Base-by-base conservation (phyloP, 2,113 vertebrate species). In the Cyanoliseus patagonus region DNA sequence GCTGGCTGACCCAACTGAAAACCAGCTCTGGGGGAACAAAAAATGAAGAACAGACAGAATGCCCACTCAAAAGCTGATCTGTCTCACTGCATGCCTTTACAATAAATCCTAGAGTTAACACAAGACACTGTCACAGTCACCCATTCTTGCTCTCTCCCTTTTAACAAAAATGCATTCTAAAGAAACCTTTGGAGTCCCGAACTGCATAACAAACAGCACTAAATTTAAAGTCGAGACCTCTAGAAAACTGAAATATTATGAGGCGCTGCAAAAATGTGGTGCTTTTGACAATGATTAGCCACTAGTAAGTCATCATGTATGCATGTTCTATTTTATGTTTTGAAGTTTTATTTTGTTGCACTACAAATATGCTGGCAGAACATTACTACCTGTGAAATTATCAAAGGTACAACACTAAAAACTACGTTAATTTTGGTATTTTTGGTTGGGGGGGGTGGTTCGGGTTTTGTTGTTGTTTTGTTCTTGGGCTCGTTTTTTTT, bases 281-380 rank as follows among this genome's bases (percentile, higher is more conserved):
- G 13, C 12, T 69, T 87, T 41, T 55, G 8, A 79, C 35, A 76
- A 57, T 5, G 8, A 93, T 82, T 17, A 79, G 13, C 13, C 55
- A 20, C 30, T 49, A 59, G 1, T 28, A 49, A 51, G 6, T 33
- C 17, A 59, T 63, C 42, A 39, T 0, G 0, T 4, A 46, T 4
- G 6, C 7, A 13, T 6, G 5, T 28, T 51, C 47, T 35, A 23
- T 28, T 59, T 81, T n/a, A 52, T 8, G 9, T 12, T 61, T 63
- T 17, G 46, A 75, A 28, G 6, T 24, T 67, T 4, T 44, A 47
- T 61, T 61, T 62, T 73, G 6, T 57, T 73, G 42, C 1, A 2
- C 39, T 73, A 27, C 16, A 87, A 94, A 76, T 42, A 46, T 5
- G 39, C 17, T 79, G 35, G 30, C 47, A 87, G 51, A 70, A 75